Conservation (phyloP, 1,140 invertebrate species). For the Hyles vespertilio region DNA sequence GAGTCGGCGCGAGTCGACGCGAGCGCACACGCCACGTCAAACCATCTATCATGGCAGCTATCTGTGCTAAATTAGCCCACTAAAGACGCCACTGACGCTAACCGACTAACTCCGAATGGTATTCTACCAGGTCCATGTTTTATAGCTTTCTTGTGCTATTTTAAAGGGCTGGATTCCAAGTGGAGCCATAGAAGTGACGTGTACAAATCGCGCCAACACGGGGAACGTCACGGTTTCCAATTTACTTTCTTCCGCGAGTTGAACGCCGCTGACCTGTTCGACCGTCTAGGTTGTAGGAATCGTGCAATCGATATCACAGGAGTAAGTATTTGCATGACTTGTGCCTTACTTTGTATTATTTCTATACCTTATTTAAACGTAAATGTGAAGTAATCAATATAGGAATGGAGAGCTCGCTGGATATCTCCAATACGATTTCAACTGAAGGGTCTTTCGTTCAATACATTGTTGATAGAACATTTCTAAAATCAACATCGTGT, state of each 20-base stretch:
- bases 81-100: conserved; percentile 47
- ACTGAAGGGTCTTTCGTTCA: no score
- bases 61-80: conserved; percentile 63
- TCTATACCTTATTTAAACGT: conserved; percentile 4
- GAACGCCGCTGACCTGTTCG: conserved; percentile 34
- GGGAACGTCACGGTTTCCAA: conserved; percentile 54
- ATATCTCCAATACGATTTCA: no score
- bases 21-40: conserved; percentile 53
- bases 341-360: conserved; percentile 3
- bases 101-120: conserved; percentile 23
- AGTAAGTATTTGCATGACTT: conserved; percentile 32
- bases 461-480: no score
- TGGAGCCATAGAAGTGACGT: conserved; percentile 41
- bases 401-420: no score
- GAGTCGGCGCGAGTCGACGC: conserved; percentile 28
- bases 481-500: no score
- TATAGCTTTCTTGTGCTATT: no score
- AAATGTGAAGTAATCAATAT: not conserved
- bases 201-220: conserved; percentile 53
- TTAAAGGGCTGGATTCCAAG: not conserved
- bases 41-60: conserved; percentile 63
- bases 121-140: not conserved
- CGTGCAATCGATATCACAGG: conserved; percentile 33
- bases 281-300: conserved; percentile 29
- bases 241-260: conserved; percentile 49